Evolutionary conservation across 2,113 vertebrate species (phyloP).

Genomic region (Hyperopisus bebe): DNA sequence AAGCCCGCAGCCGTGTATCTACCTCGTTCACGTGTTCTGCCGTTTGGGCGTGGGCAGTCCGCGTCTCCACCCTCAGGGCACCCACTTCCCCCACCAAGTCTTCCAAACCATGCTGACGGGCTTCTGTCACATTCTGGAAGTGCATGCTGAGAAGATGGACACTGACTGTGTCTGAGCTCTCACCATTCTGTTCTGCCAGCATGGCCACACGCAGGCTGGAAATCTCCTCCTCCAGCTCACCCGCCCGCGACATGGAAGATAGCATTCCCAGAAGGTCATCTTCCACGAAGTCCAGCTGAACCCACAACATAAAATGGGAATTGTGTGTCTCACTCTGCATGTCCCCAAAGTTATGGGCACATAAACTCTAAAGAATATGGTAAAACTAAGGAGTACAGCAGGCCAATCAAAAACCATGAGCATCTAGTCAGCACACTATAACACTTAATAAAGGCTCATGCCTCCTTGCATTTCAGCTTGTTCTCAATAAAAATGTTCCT

Average conservation of each 20-base stretch:
- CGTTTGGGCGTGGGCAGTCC: constrained; percentile 64
- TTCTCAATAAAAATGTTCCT: neutral
- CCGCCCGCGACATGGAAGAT: constrained; percentile 59
- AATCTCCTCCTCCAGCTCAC: constrained; percentile 69
- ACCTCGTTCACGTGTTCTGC: constrained; percentile 72
- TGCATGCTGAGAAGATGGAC: constrained; percentile 65
- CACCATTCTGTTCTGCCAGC: constrained; percentile 59
- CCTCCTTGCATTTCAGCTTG: neutral
- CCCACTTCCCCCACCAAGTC: constrained; percentile 60
- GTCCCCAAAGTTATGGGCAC: neutral
- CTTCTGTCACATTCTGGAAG: constrained; percentile 70
- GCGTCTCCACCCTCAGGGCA: constrained; percentile 66
- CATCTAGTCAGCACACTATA: neutral
- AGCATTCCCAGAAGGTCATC: constrained; percentile 63
- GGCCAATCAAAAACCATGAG: neutral
- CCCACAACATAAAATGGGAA: constrained; percentile 80
- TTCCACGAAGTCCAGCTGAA: constrained; percentile 82
- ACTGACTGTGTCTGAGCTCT: constrained; percentile 58
- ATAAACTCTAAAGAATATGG: neutral
- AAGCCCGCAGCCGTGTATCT: constrained; percentile 63
- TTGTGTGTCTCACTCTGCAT: constrained; percentile 44
- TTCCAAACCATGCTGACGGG: constrained; percentile 67
- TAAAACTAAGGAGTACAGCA: neutral
- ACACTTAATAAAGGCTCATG: neutral
- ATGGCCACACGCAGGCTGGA: constrained; percentile 60